Base-by-base conservation (phyloP, 2,888 invertebrate genomes). In the Erebia ligea region DNA sequence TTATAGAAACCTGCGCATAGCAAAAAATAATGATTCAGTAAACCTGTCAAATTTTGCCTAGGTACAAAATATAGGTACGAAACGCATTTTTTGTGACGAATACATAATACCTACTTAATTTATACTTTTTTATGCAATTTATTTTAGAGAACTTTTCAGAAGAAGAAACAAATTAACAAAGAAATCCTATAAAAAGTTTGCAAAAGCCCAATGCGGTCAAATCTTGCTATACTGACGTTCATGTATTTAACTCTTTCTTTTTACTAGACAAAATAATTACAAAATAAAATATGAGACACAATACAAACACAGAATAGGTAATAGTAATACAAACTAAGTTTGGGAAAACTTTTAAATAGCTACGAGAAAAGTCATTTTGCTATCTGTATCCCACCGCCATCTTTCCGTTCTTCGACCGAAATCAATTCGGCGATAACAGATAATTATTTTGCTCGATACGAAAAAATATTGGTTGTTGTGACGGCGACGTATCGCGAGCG, bases 371-470 rank as follows among this genome's bases (percentile, higher is more conserved):
- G 17, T 17, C 19, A 71, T 82, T 82, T 78, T 88, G 86, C 83
- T 83, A 81, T 77, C 85, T 73, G 78, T 89, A 79, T 80, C 67
- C 76, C 76, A 76, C 85, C 81, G 87, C 88, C 88, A 89, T 89
- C 80, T 89, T 90, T 86, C 80, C 82, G 87, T 86, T 86, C 85
- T 80, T 79, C 84, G 84, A 83, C 84, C 86, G 82, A 83, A 76
- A 82, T 80, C 88, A 87, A 86, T 87, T 86, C 84, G 79, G 78
- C 85, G 90, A 92, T 91, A 90, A 85, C 87, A 86, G 86, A 86
- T 89, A 91, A 90, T 92, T 92, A 92, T 90, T 91, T 84, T 80
- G 81, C 69, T 79, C 82, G 88, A 88, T 90, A 89, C 88, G 84
- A 87, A 88, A 89, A 89, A 88, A 86, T 90, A 91, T 90, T 88